A percentile compares a stretch with the other conserved stretches of the same genome.
phyloP scores from a whole-genome alignment of 2,113 vertebrate genomes.

The Solea solea region DNA sequence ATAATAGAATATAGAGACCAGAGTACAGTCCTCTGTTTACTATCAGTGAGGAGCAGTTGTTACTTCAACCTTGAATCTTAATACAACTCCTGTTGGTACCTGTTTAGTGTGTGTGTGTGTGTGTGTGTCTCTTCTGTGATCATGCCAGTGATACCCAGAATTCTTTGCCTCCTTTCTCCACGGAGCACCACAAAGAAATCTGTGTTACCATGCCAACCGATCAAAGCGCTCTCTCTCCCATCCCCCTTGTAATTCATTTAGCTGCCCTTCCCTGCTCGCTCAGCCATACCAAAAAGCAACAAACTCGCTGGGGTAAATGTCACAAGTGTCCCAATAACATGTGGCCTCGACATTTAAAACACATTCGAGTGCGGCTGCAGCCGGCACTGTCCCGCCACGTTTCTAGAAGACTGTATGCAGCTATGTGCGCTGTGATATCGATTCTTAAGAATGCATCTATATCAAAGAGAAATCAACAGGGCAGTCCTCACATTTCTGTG shows the following conservation, averaged over 20 bases:
- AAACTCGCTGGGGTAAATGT: constrained; percentile 41
- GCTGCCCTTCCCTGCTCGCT: constrained; percentile 31
- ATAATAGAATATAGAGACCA: not conserved
- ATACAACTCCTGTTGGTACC: constrained; percentile 59
- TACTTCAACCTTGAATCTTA: constrained; percentile 71
- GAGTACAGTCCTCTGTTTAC: constrained; percentile 3
- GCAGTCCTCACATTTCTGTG: no score
- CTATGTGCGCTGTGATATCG: not conserved
- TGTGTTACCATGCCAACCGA: constrained; percentile 77
- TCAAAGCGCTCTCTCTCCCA: constrained; percentile 56
- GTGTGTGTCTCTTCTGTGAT: constrained; percentile 49
- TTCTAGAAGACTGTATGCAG: not conserved
- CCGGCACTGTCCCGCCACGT: not conserved
- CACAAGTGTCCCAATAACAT: constrained; percentile 11
- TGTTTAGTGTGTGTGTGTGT: constrained; percentile 50
- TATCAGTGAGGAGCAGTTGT: constrained; percentile 17
- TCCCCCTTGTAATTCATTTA: constrained; percentile 46
- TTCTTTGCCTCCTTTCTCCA: constrained; percentile 60
- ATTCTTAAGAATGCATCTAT: constrained; percentile 5
- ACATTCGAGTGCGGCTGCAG: not conserved
- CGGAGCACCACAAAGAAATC: constrained; percentile 69
- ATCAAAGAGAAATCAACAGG: constrained; percentile 23
- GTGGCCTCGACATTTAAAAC: constrained; percentile 6
- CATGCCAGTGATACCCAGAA: constrained; percentile 66
- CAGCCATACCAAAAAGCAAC: constrained; percentile 30